phyloP scores from a whole-genome alignment of 2,113 vertebrate genomes.

The Oryzias javanicus region DNA sequence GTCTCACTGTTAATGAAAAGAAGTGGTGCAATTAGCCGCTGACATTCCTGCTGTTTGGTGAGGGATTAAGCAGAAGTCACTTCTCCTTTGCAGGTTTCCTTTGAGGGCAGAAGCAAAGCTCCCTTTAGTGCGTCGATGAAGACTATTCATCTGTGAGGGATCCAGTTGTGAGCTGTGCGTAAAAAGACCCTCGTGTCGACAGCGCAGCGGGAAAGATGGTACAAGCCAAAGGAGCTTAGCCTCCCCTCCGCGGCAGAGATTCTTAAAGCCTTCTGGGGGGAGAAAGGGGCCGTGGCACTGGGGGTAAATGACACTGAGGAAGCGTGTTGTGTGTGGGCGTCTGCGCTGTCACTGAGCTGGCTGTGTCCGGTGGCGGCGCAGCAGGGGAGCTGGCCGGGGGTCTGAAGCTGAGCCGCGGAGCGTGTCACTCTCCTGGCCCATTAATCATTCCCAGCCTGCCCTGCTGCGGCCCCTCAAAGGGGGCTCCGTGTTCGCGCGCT shows the following conservation, averaged over 20 bases:
- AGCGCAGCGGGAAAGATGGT: slow-evolving; percentile 54
- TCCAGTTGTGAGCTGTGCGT: slow-evolving; percentile 35
- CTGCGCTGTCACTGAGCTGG: slow-evolving; percentile 47
- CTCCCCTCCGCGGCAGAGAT: slow-evolving; percentile 32
- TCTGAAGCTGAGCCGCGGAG: slow-evolving; percentile 59
- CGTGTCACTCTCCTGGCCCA: slow-evolving; percentile 61
- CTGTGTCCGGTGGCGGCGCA: slow-evolving; percentile 59
- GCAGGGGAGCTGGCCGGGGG: slow-evolving; percentile 59
- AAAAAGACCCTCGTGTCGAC: slow-evolving; percentile 44
- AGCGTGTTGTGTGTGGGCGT: slow-evolving; percentile 46
- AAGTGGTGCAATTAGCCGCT: slow-evolving; percentile 6
- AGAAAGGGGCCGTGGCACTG: slow-evolving; percentile 16
- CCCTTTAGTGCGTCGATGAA: slow-evolving; percentile 10
- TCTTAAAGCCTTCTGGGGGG: slow-evolving; percentile 29
- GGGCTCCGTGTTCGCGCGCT: slow-evolving; percentile 53
- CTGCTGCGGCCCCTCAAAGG: slow-evolving; percentile 50
- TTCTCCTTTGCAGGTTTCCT: slow-evolving; percentile 13
- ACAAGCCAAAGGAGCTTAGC: slow-evolving; percentile 51
- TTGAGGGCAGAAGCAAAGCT: background rate
- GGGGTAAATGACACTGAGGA: slow-evolving; percentile 50
- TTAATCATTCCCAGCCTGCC: slow-evolving; percentile 69
- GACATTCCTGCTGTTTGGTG: slow-evolving; percentile 15
- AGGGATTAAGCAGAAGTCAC: slow-evolving; percentile 8
- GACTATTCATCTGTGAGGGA: slow-evolving; percentile 21
- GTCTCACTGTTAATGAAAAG: slow-evolving; percentile 27